Evolutionary conservation across 30 jellyfish, hydroid and myxozoan genomes (phyloP), one percentile per base, ranked within the genome.

Genomic region (Cassiopea andromeda): DNA sequence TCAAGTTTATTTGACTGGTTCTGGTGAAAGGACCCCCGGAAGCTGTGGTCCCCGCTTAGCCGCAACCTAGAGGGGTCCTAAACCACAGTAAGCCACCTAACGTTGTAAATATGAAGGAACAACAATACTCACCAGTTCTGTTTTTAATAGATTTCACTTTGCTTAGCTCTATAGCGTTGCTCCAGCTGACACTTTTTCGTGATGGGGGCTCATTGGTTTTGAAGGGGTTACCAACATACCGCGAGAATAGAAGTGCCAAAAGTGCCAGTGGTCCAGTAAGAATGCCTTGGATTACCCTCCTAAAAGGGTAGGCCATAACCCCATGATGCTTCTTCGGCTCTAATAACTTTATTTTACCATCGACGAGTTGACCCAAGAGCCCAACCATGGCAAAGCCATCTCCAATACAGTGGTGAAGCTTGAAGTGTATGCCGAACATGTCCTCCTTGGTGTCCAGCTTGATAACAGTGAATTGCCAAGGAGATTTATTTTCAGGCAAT

Each of bases 351-450:
- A 98, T 97, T 79, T 91, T 93, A 60, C 92, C 89, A 78, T 97
- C 98, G 15, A 97, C 98, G 44, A 97, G 94, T 38, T 93, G 92
- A 2, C 97, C 94, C 5, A 97, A 82, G 19, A 97, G 85, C 57
- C 98, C 99, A 44, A 93, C 97, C 96, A 97, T 68, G 18, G 99
- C 97, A 74, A 89, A 97, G 1, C 99, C 99, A 91, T 97, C 99
- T 13, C 99, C 99, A 50, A 97, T 91, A 19, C 95, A 89, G 57
- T 97, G 99, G 71, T 97, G 99, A 7, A 97, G 59, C 19, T 83
- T 82, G 60, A 91, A 83, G 77, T 94, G 95, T 60, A 92, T 59
- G 81, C 91, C 82, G 78, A 70, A 96, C 83, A 75, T 79, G 45
- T 88, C 97, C n/a, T 84, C 87, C 19, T 85, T 85, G 76, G 74